Evolutionary conservation across 2,797 vertebrate species (phyloP), one percentile per base, ranked within the genome.

Genomic region (Muscicapa striata): DNA sequence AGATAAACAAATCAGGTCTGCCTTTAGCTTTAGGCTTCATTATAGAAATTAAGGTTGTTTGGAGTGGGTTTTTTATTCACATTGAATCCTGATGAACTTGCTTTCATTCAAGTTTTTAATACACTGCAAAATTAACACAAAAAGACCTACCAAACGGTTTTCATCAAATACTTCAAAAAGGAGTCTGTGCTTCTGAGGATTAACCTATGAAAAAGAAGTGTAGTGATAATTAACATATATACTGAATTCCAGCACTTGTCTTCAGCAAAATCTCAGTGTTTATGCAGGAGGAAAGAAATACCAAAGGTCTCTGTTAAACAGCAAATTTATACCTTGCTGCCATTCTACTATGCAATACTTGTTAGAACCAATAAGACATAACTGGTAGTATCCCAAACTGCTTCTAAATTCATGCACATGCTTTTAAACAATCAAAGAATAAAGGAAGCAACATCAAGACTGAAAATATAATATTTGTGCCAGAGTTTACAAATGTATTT

Each of bases 141-240:
- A 38, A 29, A 38, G n/a, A 98, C 99, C 97, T 97, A 99, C 99
- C 98, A 99, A 97, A 45, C 99, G 98, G 92, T 99, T 99, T 97
- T 99, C 99, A 97, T 99, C 99, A 97, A 99, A 99, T 59, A 99
- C 99, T 97, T 99, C 99, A 76, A 99, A 98, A 67, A 99, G 98
- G 59, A 99, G 97, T 51, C 99, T 98, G 95, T 99, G 99, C 86
- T 98, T 98, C 80, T 97, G 98, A 79, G 99, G 99, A 97, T 98
- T 96, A 87, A 99, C 99, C 99, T 99, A 94, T n/a, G 90, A 64
- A 87, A 93, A 86, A 92, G 36, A 96, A 94, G 76, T 29, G 64
- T 0, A 10, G 48, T 36, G 74, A 59, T 5, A 55, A 69, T 86
- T 76, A 94, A 89, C 62, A 82, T 15, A 52, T 2, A 45, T 6